Evolutionary conservation across 2,113 vertebrate species (phyloP).

Genomic region (Sinocyclocheilus anshuiensis): DNA sequence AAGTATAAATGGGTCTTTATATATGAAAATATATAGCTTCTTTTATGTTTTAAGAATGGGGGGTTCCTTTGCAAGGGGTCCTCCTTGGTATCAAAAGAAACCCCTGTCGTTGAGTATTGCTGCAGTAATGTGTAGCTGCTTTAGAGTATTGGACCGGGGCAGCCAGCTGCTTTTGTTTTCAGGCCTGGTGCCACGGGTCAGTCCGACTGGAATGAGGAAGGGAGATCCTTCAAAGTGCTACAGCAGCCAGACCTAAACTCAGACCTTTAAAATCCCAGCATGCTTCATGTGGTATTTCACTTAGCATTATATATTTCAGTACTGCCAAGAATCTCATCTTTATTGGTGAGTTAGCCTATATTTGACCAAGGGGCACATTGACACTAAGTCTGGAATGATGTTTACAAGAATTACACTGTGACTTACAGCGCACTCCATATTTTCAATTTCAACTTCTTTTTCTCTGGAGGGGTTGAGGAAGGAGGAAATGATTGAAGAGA

Average conservation of each 20-base stretch:
- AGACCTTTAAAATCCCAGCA: slow-evolving; percentile 28
- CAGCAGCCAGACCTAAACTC: background rate
- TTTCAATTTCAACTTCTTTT: background rate
- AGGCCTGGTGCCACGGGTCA: background rate
- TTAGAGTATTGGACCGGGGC: background rate
- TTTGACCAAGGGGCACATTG: background rate
- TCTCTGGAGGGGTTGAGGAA: background rate
- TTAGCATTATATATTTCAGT: background rate
- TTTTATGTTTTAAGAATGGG: background rate
- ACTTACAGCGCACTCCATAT: background rate
- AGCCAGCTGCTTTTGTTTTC: slow-evolving; percentile 12
- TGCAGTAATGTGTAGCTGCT: background rate
- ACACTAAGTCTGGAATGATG: background rate
- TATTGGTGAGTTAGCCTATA: background rate
- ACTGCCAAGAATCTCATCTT: background rate
- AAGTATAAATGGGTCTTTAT: no score
- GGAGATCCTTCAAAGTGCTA: slow-evolving; percentile 17
- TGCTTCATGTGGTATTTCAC: slow-evolving; percentile 29
- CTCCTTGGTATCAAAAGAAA: background rate
- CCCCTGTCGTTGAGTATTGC: background rate
- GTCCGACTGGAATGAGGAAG: slow-evolving; percentile 22
- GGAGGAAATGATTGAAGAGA: background rate
- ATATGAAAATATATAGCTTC: no score
- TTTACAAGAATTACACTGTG: no score
- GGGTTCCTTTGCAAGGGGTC: background rate